Percentiles rank a stretch among this genome's conserved stretches.
Conservation (phyloP, 2,113 vertebrate species). For the Cervus canadensis region DNA sequence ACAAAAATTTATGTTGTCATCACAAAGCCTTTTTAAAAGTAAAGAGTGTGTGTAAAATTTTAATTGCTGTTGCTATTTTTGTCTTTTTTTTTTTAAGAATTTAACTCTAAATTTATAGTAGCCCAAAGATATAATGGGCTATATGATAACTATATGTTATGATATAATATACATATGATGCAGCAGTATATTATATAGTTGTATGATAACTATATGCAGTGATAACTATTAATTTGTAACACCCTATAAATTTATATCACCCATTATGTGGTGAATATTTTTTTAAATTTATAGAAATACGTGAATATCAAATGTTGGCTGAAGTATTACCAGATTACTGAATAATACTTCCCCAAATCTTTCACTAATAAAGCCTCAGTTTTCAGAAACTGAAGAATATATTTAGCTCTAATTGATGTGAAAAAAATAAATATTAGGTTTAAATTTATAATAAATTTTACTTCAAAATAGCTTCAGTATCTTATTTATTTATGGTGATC, state of each 20-base stretch:
- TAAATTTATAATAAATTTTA: conserved; percentile 38
- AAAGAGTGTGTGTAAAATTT: not conserved
- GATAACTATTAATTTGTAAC: not conserved
- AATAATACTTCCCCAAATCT: not conserved
- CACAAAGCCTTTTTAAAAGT: not conserved
- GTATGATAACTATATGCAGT: not conserved
- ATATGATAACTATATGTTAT: not conserved
- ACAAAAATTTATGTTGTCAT: not conserved
- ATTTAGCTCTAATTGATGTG: conserved; percentile 2
- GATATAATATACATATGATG: not conserved
- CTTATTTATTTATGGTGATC: conserved; percentile 12
- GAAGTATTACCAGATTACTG: not conserved
- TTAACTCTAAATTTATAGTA: not conserved
- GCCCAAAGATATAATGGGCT: not conserved
- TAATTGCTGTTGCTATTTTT: not conserved
- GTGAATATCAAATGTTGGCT: conserved; percentile 5
- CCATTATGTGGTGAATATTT: not conserved
- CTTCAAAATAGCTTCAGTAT: not conserved
- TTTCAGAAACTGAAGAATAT: not conserved
- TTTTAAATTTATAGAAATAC: conserved; percentile 1
- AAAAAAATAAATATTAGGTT: conserved; percentile 20
- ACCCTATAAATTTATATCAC: not conserved
- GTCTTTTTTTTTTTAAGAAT: not conserved
- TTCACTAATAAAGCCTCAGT: conserved; percentile 10
- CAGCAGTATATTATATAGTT: not conserved